Percentiles rank a stretch among this genome's conserved stretches.
Conservation (phyloP, 2,888 invertebrate genomes). For the Chironomus tentans region DNA sequence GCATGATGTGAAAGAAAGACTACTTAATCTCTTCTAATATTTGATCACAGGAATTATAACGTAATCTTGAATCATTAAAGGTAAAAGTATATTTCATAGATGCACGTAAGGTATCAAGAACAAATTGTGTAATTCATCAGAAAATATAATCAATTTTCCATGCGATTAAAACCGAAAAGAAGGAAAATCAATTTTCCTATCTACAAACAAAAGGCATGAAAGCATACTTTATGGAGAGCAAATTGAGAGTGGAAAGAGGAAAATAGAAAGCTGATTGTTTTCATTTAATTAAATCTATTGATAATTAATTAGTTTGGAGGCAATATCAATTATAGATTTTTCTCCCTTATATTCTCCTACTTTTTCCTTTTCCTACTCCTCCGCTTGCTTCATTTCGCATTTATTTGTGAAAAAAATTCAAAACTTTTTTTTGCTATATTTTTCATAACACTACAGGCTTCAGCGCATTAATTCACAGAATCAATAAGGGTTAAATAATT, state of each 20-base stretch:
- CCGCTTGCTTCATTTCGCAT: not conserved
- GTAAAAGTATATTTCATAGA: not conserved
- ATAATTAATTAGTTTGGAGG: constrained; percentile 5
- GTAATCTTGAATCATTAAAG: too few relatives aligned
- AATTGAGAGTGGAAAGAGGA: not conserved
- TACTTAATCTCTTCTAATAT: too few relatives aligned
- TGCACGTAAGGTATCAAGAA: not conserved
- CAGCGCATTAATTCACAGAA: too few relatives aligned
- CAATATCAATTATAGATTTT: constrained; percentile 5
- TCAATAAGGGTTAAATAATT: too few relatives aligned
- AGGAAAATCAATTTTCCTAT: not conserved
- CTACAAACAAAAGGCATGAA: not conserved
- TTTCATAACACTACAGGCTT: too few relatives aligned
- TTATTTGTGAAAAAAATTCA: not conserved
- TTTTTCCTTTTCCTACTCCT: not conserved
- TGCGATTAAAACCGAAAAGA: not conserved
- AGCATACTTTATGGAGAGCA: not conserved
- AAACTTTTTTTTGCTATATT: not conserved
- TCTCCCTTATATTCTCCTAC: not conserved
- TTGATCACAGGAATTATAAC: too few relatives aligned
- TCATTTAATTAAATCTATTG: constrained; percentile 10
- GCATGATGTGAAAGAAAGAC: too few relatives aligned
- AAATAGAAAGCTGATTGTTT: not conserved
- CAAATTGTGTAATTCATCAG: not conserved
- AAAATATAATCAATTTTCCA: not conserved